Evolutionary conservation across 2,888 invertebrate species (phyloP).

Genomic region (Schizaphis graminum): DNA sequence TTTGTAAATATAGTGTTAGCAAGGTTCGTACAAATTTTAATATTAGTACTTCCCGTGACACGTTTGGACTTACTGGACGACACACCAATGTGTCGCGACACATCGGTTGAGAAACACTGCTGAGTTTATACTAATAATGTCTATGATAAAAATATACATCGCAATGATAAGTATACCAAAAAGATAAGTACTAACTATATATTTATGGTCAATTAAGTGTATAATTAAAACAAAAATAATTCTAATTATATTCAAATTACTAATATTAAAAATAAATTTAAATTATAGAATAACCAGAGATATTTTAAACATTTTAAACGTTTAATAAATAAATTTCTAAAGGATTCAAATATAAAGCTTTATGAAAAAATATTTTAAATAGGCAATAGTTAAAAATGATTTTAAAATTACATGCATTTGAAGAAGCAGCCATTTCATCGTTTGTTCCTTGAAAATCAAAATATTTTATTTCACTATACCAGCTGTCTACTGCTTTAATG

Average conservation of each 20-base stretch:
- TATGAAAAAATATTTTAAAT: not conserved
- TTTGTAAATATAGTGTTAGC: too few relatives aligned
- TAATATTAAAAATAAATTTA: not conserved
- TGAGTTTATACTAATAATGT: not conserved
- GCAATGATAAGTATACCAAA: not conserved
- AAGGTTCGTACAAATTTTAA: too few relatives aligned
- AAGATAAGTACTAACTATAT: not conserved
- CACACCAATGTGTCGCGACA: too few relatives aligned
- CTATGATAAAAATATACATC: not conserved
- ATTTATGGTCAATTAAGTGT: not conserved
- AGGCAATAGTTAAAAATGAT: not conserved
- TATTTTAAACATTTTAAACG: not conserved
- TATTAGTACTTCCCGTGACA: too few relatives aligned
- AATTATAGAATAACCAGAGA: too few relatives aligned
- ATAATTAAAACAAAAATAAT: not conserved
- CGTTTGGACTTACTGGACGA: too few relatives aligned
- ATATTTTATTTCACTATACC: slow-evolving; percentile 54
- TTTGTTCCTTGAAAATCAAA: slow-evolving; percentile 55
- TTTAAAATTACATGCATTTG: slow-evolving; percentile 44
- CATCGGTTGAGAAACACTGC: too few relatives aligned
- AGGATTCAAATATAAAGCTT: not conserved
- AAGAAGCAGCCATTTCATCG: not conserved
- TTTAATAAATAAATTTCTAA: not conserved
- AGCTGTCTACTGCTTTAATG: slow-evolving; percentile 40
- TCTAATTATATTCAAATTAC: not conserved